Percentiles rank a stretch among this genome's conserved stretches.
These are phyloP conservation scores for Brachyopa scutellaris DNA, from an alignment of 2,888 invertebrate genomes.

Conservation along the genomic window DNA sequence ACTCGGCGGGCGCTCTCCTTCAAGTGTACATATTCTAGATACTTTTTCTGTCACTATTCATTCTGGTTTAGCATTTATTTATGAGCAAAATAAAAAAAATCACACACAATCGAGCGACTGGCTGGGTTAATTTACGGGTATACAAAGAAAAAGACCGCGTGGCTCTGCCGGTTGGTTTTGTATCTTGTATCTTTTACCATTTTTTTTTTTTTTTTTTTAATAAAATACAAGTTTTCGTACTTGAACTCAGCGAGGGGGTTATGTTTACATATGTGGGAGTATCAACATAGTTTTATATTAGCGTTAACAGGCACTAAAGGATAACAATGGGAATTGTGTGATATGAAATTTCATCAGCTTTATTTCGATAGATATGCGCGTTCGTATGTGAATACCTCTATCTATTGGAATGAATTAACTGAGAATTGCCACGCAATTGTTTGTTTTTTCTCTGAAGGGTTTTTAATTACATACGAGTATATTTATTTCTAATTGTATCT, in stretches of 20 bases:
- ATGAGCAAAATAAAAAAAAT: no score
- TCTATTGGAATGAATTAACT: not conserved
- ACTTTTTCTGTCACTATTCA: not conserved
- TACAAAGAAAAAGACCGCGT: conserved; percentile 8
- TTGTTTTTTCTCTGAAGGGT: no score
- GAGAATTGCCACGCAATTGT: no score
- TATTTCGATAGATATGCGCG: not conserved
- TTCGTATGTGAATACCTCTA: no score
- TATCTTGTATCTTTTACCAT: no score
- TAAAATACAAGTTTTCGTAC: no score
- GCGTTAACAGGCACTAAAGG: not conserved
- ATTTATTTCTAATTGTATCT: no score
- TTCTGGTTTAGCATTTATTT: not conserved
- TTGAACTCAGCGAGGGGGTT: not conserved
- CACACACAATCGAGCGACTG: conserved; percentile 8
- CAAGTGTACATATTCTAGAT: not conserved
- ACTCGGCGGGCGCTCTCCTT: not conserved
- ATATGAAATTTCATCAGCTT: conserved; percentile 3
- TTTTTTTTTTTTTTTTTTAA: no score
- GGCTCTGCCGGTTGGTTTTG: conserved; percentile 22
- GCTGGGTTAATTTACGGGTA: not conserved
- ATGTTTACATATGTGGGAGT: no score
- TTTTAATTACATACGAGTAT: no score
- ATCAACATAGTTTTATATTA: no score
- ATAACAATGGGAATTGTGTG: conserved; percentile 2